Conservation (phyloP, 2,113 vertebrate species). For the Ancistrus triradiatus region DNA sequence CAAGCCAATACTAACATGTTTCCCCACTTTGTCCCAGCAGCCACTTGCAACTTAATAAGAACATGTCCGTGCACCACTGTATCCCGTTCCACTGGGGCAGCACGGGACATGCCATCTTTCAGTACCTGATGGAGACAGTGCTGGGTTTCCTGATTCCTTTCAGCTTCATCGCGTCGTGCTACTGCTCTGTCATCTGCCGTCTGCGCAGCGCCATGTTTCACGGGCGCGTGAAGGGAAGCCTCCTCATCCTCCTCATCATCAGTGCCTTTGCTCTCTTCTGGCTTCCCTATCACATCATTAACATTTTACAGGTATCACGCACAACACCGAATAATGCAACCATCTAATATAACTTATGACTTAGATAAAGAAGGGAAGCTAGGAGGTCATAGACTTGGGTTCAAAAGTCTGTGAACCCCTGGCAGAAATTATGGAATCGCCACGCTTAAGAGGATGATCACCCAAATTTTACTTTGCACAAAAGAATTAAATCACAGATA, state of each 20-base stretch:
- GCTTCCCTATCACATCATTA: slow-evolving; percentile 80
- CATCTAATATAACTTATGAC: no score
- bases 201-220: slow-evolving; percentile 70
- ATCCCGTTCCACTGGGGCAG: slow-evolving; percentile 50
- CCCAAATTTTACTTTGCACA: no score
- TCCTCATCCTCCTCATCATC: slow-evolving; percentile 78
- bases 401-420: no score
- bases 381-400: no score
- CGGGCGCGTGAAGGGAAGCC: slow-evolving; percentile 57
- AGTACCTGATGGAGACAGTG: slow-evolving; percentile 78
- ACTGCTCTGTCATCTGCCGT: slow-evolving; percentile 68
- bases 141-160: slow-evolving; percentile 79
- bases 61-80: slow-evolving; percentile 37
- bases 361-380: no score
- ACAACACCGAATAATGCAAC: no score
- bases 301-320: slow-evolving; percentile 73
- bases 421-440: no score
- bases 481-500: no score
- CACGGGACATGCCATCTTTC: slow-evolving; percentile 62
- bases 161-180: slow-evolving; percentile 71
- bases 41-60: background rate
- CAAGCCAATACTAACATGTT: no score
- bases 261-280: slow-evolving; percentile 75
- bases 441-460: no score
- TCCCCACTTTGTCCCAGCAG: slow-evolving; percentile 38